Evolutionary conservation across 2,113 vertebrate genomes (phyloP), one percentile per base, ranked within the genome.

Genomic region (Chionodraco myersi): DNA sequence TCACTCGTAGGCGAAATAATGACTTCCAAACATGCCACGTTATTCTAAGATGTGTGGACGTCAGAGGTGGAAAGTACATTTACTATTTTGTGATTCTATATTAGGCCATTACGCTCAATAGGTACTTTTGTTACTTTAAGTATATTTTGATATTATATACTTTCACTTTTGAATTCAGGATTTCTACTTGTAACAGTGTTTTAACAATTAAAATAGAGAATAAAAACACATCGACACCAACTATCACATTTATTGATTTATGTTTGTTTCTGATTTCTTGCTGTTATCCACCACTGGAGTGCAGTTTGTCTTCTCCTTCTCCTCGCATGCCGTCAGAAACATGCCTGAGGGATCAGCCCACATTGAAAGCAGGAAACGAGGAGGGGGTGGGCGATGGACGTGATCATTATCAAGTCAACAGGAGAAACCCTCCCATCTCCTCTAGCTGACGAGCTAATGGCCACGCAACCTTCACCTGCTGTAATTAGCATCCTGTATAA

Each of bases 401-500:
- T 11, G 47, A 59, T 26, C 59, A 63, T 63, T 53, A 61, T 12
- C 10, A 9, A 52, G 30, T 1, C 34, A 41, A 23, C 47, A 7
- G 58, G 10, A 44, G 4, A 45, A 11, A 45, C 66, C 34, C 36
- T 16, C 36, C 67, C n/a, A 53, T 21, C 49, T 26, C 7, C 34
- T 26, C 30, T 6, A 6, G 45, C 56, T 54, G 57, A 30, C 10
- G 16, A 3, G 36, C 36, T 7, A 6, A 41, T 41, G 36, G 36
- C 36, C 21, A 23, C 54, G 68, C 41, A 68, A 26, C 63, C 7
- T 36, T 16, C 16, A 48, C 57, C 64, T 11, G 34, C 34, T 34
- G 26, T 53, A 44, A 73, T 80, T 54, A 73, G 34, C 70, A 68
- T 67, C 54, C 16, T 36, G 61, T 60, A 59, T 45, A 4, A 23